These are phyloP conservation scores for Pogona vitticeps DNA, from an alignment of 2,113 vertebrate genomes.

Conservation along the genomic window DNA sequence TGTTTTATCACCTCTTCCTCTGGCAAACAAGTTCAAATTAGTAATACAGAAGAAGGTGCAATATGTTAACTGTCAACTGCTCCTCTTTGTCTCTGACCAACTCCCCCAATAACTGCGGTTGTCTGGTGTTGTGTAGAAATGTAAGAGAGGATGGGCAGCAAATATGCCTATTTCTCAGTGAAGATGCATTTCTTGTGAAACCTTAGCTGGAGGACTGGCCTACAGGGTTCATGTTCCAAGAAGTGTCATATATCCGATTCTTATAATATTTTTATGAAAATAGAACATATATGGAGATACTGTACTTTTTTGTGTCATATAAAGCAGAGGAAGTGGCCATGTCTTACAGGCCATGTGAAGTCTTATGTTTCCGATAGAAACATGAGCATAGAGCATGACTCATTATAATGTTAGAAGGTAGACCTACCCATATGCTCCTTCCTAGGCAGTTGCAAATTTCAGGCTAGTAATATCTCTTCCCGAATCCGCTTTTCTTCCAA, in stretches of 20 bases:
- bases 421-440: background rate
- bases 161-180: background rate
- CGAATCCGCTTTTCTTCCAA: too few species aligned
- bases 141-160: background rate
- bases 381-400: too few species aligned
- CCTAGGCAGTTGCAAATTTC: background rate
- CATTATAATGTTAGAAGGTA: background rate
- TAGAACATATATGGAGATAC: too few species aligned
- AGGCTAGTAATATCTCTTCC: background rate
- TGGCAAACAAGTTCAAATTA: background rate
- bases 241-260: too few species aligned
- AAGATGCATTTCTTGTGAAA: background rate
- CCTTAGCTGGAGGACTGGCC: background rate
- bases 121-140: background rate
- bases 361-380: too few species aligned
- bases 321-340: too few species aligned
- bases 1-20: background rate
- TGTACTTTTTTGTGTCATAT: too few species aligned
- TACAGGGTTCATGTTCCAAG: too few species aligned
- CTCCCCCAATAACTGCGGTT: background rate
- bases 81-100: too few species aligned
- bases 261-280: too few species aligned
- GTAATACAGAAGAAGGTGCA: background rate
- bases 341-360: too few species aligned
- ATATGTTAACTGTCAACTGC: background rate